phyloP scores from a whole-genome alignment of 2,797 vertebrate species.

The Onychomys arenicola region DNA sequence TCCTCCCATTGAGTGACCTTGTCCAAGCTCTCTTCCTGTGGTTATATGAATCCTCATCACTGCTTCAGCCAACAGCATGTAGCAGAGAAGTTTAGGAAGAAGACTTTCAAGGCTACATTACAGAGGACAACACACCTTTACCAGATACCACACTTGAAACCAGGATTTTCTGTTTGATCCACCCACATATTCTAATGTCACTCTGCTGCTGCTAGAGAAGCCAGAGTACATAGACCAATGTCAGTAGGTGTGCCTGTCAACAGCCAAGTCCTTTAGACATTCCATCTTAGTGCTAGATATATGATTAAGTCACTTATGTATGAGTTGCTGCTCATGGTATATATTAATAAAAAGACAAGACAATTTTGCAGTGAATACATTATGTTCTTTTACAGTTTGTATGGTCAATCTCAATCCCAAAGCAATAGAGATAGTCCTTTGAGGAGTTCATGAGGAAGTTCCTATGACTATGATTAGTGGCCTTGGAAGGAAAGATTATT shows the following conservation, averaged over 20 bases:
- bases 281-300: neutral
- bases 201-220: neutral
- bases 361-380: neutral
- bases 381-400: neutral
- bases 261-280: neutral
- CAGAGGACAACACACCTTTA: neutral
- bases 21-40: neutral
- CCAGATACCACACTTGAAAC: neutral
- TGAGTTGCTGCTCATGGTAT: neutral
- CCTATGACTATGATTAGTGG: neutral
- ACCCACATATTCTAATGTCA: neutral
- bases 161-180: neutral
- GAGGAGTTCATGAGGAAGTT: neutral
- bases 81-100: neutral
- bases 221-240: neutral
- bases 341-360: neutral
- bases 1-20: neutral
- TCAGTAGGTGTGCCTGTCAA: neutral
- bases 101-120: neutral
- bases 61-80: neutral
- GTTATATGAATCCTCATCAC: neutral
- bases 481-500: neutral
- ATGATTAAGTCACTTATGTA: neutral
- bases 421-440: neutral
- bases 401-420: neutral